Conservation (phyloP, 1,140 invertebrate species). For the Rhizoglyphus robini region DNA sequence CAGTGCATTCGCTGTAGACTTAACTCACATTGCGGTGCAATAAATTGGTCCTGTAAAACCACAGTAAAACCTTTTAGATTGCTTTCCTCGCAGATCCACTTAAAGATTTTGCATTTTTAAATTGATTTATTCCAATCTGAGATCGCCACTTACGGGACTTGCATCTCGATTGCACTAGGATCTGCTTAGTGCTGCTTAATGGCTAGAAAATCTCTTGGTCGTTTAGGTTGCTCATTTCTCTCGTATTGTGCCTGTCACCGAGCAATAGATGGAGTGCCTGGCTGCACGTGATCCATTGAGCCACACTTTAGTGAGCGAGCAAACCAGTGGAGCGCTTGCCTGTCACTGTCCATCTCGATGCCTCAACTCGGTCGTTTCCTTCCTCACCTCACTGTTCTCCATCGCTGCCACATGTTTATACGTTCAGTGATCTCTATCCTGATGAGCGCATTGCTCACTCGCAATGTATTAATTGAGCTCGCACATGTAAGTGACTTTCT, state of each 20-base stretch:
- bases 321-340: no score
- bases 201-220: neutral
- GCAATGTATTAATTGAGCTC: neutral
- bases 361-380: neutral
- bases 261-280: neutral
- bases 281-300: no score
- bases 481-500: neutral
- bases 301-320: no score
- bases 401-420: no score
- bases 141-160: constrained; percentile 1
- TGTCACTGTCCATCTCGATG: no score
- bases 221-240: neutral
- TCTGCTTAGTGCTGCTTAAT: constrained; percentile 4
- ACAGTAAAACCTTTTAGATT: neutral
- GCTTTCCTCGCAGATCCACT: neutral
- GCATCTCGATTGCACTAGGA: constrained; percentile 6
- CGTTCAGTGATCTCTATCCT: no score
- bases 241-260: neutral
- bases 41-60: neutral
- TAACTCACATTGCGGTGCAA: neutral
- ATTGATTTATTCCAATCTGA: constrained; percentile 9
- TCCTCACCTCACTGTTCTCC: neutral
- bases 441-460: no score
- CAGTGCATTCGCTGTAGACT: no score
- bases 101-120: constrained; percentile 15